Evolutionary conservation across 2,888 invertebrate genomes (phyloP).

Genomic region (Metacarcinus magister): DNA sequence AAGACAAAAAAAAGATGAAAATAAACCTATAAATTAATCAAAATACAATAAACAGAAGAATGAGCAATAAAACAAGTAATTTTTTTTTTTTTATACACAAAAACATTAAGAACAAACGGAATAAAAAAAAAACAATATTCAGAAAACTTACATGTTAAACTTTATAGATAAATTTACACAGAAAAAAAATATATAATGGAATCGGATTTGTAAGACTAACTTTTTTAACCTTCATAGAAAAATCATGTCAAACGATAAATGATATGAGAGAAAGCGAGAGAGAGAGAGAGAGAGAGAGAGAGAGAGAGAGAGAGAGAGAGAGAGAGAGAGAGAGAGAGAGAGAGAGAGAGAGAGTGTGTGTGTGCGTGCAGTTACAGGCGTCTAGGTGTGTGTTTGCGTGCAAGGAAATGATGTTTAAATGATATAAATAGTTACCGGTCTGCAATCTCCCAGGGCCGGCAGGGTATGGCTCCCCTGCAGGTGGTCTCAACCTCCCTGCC

Average conservation of each 20-base stretch:
- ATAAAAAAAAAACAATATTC: no score
- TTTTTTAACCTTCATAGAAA: neutral
- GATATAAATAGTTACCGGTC: conserved; percentile 3
- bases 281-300: no score
- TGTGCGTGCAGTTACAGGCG: neutral
- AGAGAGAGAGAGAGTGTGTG: neutral
- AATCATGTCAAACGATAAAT: neutral
- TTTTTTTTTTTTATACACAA: no score
- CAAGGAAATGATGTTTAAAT: neutral
- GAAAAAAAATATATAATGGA: neutral
- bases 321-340: no score
- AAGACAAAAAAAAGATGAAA: no score
- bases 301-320: no score
- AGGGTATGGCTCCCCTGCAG: neutral
- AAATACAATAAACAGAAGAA: no score
- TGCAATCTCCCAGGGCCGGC: neutral
- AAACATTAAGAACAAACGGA: no score
- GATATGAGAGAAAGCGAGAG: no score
- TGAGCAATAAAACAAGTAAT: neutral
- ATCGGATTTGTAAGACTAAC: neutral
- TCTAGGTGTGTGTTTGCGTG: neutral
- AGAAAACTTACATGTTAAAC: no score
- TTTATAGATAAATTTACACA: neutral
- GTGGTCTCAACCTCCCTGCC: neutral
- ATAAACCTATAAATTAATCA: no score